These are phyloP conservation scores for Cephalopterus ornatus DNA, from an alignment of 2,113 vertebrate species.

Conservation along the genomic window DNA sequence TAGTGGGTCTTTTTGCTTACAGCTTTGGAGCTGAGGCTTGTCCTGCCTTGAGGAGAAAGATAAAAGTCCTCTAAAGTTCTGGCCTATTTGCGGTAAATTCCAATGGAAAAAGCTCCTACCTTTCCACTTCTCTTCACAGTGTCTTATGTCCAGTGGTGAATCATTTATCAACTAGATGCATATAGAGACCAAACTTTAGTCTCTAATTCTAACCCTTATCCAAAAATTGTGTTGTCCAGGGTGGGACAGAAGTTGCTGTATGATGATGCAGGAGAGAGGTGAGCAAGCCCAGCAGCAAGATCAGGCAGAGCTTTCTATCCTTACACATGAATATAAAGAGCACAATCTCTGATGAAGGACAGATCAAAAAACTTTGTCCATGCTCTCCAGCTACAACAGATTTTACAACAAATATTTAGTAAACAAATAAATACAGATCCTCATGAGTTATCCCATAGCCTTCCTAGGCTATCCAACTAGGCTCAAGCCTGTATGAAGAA, in stretches of 20 bases:
- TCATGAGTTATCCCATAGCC: not conserved
- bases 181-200: not conserved
- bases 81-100: not conserved
- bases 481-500: not conserved
- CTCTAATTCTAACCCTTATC: not conserved
- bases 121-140: not conserved
- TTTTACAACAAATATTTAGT: not conserved
- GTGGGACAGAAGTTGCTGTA: not conserved
- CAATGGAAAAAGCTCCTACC: not conserved
- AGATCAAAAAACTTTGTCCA: not conserved
- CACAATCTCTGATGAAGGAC: not conserved
- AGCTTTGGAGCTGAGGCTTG: not conserved
- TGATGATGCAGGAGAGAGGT: not conserved
- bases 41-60: not conserved
- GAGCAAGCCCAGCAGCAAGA: not conserved
- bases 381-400: not conserved
- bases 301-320: not conserved
- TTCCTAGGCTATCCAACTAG: not conserved
- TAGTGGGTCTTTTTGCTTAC: not conserved
- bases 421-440: not conserved
- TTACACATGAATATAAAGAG: not conserved
- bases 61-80: not conserved
- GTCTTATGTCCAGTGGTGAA: not conserved
- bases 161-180: not conserved
- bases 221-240: not conserved